Evolutionary conservation across 2,113 vertebrate genomes (phyloP).

Genomic region (Psittacula cyanocephala): DNA sequence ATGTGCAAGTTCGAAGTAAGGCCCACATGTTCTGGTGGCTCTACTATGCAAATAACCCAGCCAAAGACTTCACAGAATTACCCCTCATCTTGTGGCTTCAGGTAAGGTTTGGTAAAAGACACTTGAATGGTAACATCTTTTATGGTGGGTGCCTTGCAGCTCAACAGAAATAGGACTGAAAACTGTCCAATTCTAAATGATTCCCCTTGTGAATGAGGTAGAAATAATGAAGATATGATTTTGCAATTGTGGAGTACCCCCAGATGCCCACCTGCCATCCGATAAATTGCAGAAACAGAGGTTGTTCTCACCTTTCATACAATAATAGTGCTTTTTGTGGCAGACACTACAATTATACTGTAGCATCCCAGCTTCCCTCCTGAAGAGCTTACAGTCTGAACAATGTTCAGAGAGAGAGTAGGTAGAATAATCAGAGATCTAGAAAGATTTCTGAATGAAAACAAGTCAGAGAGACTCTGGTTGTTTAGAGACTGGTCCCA

Average conservation of each 20-base stretch:
- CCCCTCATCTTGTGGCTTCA: slow-evolving; percentile 97
- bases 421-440: not conserved
- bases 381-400: not conserved
- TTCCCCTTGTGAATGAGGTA: not conserved
- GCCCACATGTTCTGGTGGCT: slow-evolving; percentile 99
- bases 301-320: not conserved
- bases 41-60: slow-evolving; percentile 80
- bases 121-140: not conserved
- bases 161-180: not conserved
- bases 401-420: not conserved
- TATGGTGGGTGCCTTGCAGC: not conserved
- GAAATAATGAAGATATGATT: not conserved
- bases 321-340: not conserved
- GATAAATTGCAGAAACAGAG: not conserved
- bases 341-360: not conserved
- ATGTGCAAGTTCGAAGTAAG: slow-evolving; percentile 85
- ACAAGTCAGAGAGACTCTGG: not conserved
- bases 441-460: not conserved
- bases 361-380: not conserved
- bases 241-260: not conserved
- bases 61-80: slow-evolving; percentile 75
- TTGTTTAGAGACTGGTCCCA: not conserved
- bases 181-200: not conserved
- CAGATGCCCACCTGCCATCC: not conserved
- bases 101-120: slow-evolving; percentile 67